Evolutionary conservation across 2,113 vertebrate genomes (phyloP).

Genomic region (Poecile atricapillus): DNA sequence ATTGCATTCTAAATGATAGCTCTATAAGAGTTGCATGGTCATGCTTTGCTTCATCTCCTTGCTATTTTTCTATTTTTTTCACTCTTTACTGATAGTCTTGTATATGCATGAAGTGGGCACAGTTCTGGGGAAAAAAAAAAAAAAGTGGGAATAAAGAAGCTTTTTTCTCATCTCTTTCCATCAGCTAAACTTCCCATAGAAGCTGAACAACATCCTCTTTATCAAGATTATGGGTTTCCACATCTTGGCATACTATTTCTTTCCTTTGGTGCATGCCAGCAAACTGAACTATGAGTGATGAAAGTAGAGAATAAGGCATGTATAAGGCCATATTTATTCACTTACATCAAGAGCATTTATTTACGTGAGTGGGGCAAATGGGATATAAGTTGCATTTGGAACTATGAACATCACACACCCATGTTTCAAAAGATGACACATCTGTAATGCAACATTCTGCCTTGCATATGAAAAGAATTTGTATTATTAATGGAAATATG

Average conservation of each 20-base stretch:
- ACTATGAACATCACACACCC: neutral
- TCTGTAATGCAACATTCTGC: neutral
- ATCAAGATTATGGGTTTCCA: conserved; percentile 39
- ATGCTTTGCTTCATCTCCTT: neutral
- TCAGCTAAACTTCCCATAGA: conserved; percentile 33
- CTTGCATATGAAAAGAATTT: neutral
- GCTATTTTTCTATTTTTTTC: neutral
- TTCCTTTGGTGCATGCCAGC: conserved; percentile 24
- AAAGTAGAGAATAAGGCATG: neutral
- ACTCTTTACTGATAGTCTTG: neutral
- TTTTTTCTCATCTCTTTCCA: conserved; percentile 7
- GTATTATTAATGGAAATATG: neutral
- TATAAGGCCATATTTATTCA: neutral
- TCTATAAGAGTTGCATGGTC: neutral
- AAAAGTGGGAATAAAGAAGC: neutral
- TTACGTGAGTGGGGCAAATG: neutral
- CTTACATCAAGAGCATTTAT: neutral
- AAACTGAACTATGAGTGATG: neutral
- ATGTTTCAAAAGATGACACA: neutral
- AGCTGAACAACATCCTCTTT: conserved; percentile 24
- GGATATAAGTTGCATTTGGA: neutral
- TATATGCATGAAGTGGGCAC: neutral
- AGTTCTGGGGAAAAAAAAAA: neutral
- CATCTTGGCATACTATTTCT: conserved; percentile 29
- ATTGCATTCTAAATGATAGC: neutral